A percentile compares a stretch with the other conserved stretches of the same genome.
Evolutionary conservation across 2,113 vertebrate genomes (phyloP).

Genomic region (Lipotes vexillifer): DNA sequence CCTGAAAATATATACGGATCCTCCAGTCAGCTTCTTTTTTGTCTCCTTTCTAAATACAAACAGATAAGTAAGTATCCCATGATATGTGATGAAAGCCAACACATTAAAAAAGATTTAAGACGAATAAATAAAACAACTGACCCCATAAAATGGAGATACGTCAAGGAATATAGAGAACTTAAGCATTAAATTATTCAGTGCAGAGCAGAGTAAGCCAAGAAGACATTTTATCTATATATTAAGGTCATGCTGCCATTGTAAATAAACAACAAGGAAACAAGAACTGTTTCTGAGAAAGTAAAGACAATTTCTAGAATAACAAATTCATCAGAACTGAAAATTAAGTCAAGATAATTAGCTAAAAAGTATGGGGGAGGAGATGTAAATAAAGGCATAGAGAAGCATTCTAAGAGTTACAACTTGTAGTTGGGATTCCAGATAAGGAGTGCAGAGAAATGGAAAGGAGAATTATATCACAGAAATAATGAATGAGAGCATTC

Average conservation of each 20-base stretch:
- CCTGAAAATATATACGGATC: not conserved
- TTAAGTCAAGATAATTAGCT: not conserved
- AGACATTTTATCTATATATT: not conserved
- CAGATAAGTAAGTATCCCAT: not conserved
- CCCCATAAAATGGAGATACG: not conserved
- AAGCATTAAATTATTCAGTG: not conserved
- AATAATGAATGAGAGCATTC: not conserved
- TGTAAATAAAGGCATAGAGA: not conserved
- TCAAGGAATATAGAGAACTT: not conserved
- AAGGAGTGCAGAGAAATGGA: not conserved
- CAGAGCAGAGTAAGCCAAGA: not conserved
- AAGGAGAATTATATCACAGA: not conserved
- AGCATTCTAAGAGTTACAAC: not conserved
- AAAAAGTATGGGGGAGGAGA: not conserved
- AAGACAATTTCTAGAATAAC: not conserved
- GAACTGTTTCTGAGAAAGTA: not conserved
- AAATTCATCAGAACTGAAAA: not conserved
- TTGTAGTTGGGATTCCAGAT: not conserved
- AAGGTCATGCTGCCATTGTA: not conserved
- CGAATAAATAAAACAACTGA: not conserved
- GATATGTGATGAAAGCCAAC: not conserved
- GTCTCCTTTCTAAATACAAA: not conserved
- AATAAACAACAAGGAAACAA: not conserved
- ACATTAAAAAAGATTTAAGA: not conserved
- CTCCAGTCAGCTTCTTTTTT: not conserved